Evolutionary conservation across 2,888 invertebrate genomes (phyloP), one percentile per base, ranked within the genome.

Genomic region (Tyria jacobaeae): DNA sequence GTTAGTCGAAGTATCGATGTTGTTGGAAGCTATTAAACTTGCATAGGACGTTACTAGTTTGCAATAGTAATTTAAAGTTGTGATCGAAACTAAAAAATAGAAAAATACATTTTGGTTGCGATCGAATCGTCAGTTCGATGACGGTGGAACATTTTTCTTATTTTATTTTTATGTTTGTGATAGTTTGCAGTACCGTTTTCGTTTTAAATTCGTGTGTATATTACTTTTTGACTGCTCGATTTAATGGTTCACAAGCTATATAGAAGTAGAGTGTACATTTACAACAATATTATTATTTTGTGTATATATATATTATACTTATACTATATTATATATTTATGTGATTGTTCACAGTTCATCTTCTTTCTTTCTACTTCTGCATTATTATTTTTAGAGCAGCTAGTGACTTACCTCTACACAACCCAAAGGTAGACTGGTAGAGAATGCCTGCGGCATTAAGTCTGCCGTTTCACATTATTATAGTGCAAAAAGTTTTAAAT

Each of bases 1-100:
- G 14, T 25, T 57, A 48, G 62, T 76, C 34, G 59, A 66, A 68
- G 64, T 73, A 70, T 74, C 71, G 67, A 72, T 75, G 76, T 71
- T 73, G 78, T 78, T 80, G 73, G 70, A 79, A 75, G 77, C 82
- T 83, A 86, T 88, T 83, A 86, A 86, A 87, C 76, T 87, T 85
- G 82, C 85, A 87, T 84, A 81, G 83, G 75, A 63, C 62, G 79
- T 70, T 70, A 66, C 73, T 73, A 82, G 85, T 87, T 84, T 82
- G 83, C 82, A 80, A 78, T 82, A 85, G 88, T 89, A 89, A 90
- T 90, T 89, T 90, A 88, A 88, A 90, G 85, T 90, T 89, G 83
- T 68, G 81, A 78, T 80, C 71, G 80, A 79, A 82, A 82, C 70
- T 78, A 79, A 84, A 83, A 84, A 83, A 86, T 86, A 84, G 83